Base-by-base conservation (phyloP, 2,888 invertebrate genomes). In the Acanthococcus lagerstroemiae region DNA sequence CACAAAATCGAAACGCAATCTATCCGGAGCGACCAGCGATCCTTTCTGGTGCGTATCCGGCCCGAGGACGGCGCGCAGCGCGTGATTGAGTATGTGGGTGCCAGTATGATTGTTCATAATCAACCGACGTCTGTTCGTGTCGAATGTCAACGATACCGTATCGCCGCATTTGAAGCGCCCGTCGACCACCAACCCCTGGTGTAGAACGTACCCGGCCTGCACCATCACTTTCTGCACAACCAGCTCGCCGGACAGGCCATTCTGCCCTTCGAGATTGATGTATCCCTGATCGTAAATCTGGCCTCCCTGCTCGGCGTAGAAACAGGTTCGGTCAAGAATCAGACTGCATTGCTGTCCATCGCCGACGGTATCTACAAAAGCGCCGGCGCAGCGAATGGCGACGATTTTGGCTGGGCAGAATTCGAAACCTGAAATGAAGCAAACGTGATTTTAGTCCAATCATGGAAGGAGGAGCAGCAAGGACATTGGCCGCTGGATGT, bases 51-150 rank as follows among this genome's bases (percentile, higher is more conserved):
- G 95, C 12, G 94, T 88, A 72, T 92, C 93, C 70, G 87, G 85
- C 12, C 92, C 89, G 46, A 99, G 80, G 24, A 96, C 93, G 75
- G 86, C 86, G 67, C 96, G 82, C 67, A 99, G 79, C 22, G 92
- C 94, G 78, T 88, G 95, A 79, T 99, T 99, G 15, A 99, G 80
- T 48, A 95, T 85, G 77, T 99, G 99, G 0, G 99, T 99, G 22
- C 95, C 96, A 48, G 97, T 90, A 78, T 99, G 95, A 79, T 99
- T 99, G 76, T 90, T 95, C 99, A 99, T 99, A n/a, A 97, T 83
- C 27, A 90, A 80, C 73, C 89, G 83, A 72, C 99, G 82, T 65
- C 97, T 84, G 67, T 84, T 83, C 66, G 84, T 84, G 76, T 97
- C 96, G 67, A 97, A 83, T 70, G 87, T 83, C 52, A 95, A 80